Percentiles rank a stretch among this genome's conserved stretches.
Conservation (phyloP, 1,140 invertebrate genomes). For the Trialeurodes vaporariorum region DNA sequence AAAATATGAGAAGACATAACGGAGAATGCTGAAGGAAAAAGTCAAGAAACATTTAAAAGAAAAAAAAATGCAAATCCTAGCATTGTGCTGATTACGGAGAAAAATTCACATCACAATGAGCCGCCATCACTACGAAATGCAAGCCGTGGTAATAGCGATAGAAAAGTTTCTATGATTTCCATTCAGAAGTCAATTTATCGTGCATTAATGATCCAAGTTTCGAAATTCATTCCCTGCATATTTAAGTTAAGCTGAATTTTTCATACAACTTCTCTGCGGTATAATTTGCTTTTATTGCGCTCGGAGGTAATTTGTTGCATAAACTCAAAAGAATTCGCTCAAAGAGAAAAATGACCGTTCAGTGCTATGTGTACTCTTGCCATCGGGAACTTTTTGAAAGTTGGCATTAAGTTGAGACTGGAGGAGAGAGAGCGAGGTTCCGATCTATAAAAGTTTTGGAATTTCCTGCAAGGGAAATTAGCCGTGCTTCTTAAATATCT, state of each 20-base stretch:
- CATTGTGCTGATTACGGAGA: neutral
- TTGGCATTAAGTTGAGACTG: too few relatives aligned
- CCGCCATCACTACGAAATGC: neutral
- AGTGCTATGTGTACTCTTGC: neutral
- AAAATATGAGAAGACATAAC: neutral
- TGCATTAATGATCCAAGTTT: neutral
- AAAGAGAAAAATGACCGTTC: neutral
- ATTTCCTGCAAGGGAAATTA: too few relatives aligned
- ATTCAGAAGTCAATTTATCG: neutral
- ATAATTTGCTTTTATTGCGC: neutral
- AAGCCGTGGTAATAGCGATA: neutral
- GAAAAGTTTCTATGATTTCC: neutral
- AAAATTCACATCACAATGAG: too few relatives aligned
- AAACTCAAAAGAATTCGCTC: neutral
- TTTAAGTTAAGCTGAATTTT: neutral
- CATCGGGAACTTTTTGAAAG: neutral
- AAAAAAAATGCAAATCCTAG: neutral
- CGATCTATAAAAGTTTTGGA: too few relatives aligned
- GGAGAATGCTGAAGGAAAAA: neutral
- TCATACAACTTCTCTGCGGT: neutral
- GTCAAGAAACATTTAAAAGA: neutral
- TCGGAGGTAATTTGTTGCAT: neutral
- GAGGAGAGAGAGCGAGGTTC: too few relatives aligned
- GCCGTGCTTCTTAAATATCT: too few relatives aligned
- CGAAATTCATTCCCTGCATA: neutral